Evolutionary conservation across 2,113 vertebrate species (phyloP), one percentile per base, ranked within the genome.

Genomic region (Gallinago paraguaiae): DNA sequence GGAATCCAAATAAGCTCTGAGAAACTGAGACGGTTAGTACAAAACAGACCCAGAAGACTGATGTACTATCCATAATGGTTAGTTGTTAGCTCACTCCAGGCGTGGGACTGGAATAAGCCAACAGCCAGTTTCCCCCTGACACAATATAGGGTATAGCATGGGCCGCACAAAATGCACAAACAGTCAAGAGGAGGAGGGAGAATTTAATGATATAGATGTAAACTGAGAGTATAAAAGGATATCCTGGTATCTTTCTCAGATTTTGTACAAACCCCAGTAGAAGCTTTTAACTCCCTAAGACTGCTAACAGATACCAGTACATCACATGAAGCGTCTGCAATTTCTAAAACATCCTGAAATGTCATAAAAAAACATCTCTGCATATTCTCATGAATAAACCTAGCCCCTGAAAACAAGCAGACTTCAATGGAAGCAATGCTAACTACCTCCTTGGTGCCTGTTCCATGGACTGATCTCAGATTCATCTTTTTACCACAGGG

Each of bases 61-160:
- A 25, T 3, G 0, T 25, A 13, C 10, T 75, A 23, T 75, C 15
- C 1, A 12, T 53, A 17, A 4, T 46, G 48, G 30, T 72, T 45
- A 61, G 24, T 61, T 77, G 13, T 79, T 84, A 51, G 17, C n/a
- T 48, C 61, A 30, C 8, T 77, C 12, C 54, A 70, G 27, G 22
- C 39, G 12, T 51, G 17, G 41, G 7, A 50, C 37, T 9, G 6
- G 20, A 37, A 41, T 72, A 68, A 67, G 17, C 53, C 43, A 45
- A 41, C 19, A 80, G 35, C 27, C 59, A 46, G 9, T 59, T 87
- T 70, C 82, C 72, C 45, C 4, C 1, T 56, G n/a, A 28, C 45
- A 13, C 0, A 0, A 2, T 22, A 13, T 18, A 13, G 51, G 23
- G 60, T 35, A 37, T 1, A 31, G 16, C 2, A 1, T 69, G 39